A percentile compares a stretch with the other conserved stretches of the same genome.
These are phyloP conservation scores for Drosophila testacea DNA, from an alignment of 2,888 invertebrate genomes.

Conservation along the genomic window DNA sequence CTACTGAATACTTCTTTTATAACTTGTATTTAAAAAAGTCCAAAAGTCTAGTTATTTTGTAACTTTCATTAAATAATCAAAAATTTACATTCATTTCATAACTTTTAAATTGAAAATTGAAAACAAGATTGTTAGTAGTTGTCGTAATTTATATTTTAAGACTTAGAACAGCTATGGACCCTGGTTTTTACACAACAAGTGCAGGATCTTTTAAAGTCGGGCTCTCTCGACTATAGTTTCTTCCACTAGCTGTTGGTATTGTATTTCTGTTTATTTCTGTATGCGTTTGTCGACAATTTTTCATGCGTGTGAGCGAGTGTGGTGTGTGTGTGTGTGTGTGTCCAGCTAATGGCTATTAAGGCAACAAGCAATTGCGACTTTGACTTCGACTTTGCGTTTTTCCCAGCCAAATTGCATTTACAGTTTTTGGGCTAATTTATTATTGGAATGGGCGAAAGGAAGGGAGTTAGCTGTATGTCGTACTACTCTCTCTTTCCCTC, in stretches of 20 bases:
- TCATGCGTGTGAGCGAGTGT: conserved; percentile 43
- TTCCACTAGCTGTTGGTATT: conserved; percentile 3
- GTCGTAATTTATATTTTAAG: too few relatives aligned
- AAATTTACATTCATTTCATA: too few relatives aligned
- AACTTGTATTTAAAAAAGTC: too few relatives aligned
- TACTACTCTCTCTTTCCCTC: conserved; percentile 20
- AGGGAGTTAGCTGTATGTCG: conserved; percentile 27
- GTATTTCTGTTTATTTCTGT: conserved; percentile 32
- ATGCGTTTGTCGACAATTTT: conserved; percentile 66
- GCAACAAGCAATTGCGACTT: conserved; percentile 42
- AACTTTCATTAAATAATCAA: too few relatives aligned
- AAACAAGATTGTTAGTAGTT: too few relatives aligned
- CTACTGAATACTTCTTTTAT: too few relatives aligned
- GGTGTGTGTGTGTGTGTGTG: conserved; percentile 33
- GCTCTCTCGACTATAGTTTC: not conserved
- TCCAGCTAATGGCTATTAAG: conserved; percentile 78
- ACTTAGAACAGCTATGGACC: too few relatives aligned
- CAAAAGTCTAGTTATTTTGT: too few relatives aligned
- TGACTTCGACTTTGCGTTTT: conserved; percentile 37
- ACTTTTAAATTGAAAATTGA: too few relatives aligned
- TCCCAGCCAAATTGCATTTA: conserved; percentile 67
- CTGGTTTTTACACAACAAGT: too few relatives aligned
- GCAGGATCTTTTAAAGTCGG: too few relatives aligned
- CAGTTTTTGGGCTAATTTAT: conserved; percentile 77
- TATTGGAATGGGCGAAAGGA: conserved; percentile 45